Conservation (phyloP, 2,888 invertebrate species). For the Agriopis leucophaearia region DNA sequence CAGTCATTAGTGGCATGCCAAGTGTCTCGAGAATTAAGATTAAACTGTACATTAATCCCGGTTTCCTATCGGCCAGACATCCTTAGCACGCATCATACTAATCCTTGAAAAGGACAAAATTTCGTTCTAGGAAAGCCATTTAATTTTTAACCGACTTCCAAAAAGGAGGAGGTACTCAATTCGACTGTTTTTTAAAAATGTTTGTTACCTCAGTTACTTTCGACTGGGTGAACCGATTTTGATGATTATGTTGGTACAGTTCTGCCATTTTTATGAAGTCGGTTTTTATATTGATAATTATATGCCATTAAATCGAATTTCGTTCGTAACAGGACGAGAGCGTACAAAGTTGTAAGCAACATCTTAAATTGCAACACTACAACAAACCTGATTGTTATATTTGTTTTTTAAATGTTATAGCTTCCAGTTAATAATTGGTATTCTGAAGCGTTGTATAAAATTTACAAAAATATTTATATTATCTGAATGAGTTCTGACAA, state of each 20-base stretch:
- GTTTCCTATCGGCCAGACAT: constrained; percentile 40
- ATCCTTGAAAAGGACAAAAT: constrained; percentile 28
- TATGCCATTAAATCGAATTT: constrained; percentile 21
- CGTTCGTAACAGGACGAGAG: background rate
- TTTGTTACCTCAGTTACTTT: too few species aligned
- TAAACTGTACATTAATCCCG: constrained; percentile 33
- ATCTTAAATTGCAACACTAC: background rate
- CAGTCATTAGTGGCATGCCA: background rate
- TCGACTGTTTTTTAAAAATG: too few species aligned
- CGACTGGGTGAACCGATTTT: too few species aligned
- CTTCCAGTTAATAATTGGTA: background rate
- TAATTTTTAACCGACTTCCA: too few species aligned
- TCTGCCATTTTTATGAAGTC: too few species aligned
- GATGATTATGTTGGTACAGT: too few species aligned
- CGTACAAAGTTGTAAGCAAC: background rate
- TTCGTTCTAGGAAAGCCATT: constrained; percentile 29
- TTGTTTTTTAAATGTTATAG: background rate
- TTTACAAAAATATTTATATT: background rate
- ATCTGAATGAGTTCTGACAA: constrained; percentile 12
- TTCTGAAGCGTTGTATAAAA: background rate
- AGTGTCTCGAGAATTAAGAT: constrained; percentile 19
- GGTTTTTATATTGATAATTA: too few species aligned
- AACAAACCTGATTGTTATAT: background rate
- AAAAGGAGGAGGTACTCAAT: too few species aligned
- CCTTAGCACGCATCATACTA: constrained; percentile 29